Base-by-base conservation (phyloP, 2,113 vertebrate genomes). In the Actenoides hombroni region DNA sequence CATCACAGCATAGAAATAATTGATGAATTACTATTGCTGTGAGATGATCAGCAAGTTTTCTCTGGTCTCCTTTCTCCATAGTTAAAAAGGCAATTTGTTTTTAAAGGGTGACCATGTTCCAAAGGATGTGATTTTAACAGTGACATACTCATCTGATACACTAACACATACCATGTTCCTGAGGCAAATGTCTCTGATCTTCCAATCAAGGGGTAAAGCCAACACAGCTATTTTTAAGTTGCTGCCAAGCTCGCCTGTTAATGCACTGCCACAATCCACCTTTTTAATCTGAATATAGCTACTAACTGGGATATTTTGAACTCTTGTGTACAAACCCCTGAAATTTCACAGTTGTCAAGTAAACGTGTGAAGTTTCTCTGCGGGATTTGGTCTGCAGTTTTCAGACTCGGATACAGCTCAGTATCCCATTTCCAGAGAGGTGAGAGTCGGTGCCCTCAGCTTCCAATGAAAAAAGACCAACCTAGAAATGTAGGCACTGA, bases 101-200 rank as follows among this genome's bases (percentile, higher is more conserved):
- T 84, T 48, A 20, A 54, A 81, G 31, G 31, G 28, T 80, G 10
- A 39, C 0, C 28, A 15, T 16, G 19, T 51, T 78, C 49, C 69
- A 51, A 69, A 51, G 0, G 0, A 1, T 65, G 12, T 31, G 0
- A 25, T 70, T 79, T 54, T 42, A 76, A 42, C 31, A 70, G 5
- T 19, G 39, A 42, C 11, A 6, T 17, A 10, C 49, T 78, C 3
- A 18, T 24, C 67, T 35, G 21, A 46, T 71, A 7, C 4, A 37
- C 60, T 15, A 54, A 60, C 25, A 40, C 13, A 5, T 5, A 76
- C 11, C 70, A 35, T 28, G 33, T 39, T 68, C 39, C 48, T 29
- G 29, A 74, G 57, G 37, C 56, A 74, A 79, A 75, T n/a, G 70
- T 20, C 5, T 24, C 12, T 57, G 35, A 28, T 76, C 86, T 94